phyloP scores from a whole-genome alignment of 1,140 invertebrate species.

The Drosophila rufa region DNA sequence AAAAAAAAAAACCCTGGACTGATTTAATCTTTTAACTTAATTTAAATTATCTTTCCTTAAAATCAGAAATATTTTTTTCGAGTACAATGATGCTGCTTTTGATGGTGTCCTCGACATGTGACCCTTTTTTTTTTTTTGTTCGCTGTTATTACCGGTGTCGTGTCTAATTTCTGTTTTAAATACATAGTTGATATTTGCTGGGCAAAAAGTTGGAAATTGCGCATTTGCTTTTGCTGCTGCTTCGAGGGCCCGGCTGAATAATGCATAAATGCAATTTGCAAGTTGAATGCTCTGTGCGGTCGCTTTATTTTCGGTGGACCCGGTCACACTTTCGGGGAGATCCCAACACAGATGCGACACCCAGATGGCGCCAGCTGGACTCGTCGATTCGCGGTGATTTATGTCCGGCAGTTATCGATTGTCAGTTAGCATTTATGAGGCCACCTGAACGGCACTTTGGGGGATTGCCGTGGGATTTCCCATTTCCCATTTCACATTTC shows the following conservation, averaged over 20 bases:
- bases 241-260: slow-evolving; percentile 53
- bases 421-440: slow-evolving; percentile 51
- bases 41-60: not conserved
- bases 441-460: slow-evolving; percentile 44
- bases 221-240: slow-evolving; percentile 39
- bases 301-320: slow-evolving; percentile 31
- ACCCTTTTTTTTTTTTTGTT: not conserved
- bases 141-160: slow-evolving; percentile 56
- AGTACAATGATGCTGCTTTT: slow-evolving; percentile 11
- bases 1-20: no score
- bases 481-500: slow-evolving; percentile 17
- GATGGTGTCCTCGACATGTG: slow-evolving; percentile 11
- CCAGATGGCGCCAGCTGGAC: slow-evolving; percentile 37
- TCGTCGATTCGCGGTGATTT: slow-evolving; percentile 21
- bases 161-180: slow-evolving; percentile 80
- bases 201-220: slow-evolving; percentile 68
- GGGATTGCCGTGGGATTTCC: slow-evolving; percentile 25
- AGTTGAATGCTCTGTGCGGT: slow-evolving; percentile 45
- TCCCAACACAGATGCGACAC: slow-evolving; percentile 1
- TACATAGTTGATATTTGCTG: slow-evolving; percentile 73
- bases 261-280: slow-evolving; percentile 51
- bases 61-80: not conserved
- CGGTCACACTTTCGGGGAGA: slow-evolving; percentile 25
- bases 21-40: not conserved
- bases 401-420: slow-evolving; percentile 39